Evolutionary conservation across 2,888 invertebrate genomes (phyloP).

Genomic region (Aleiodes leptofemur): DNA sequence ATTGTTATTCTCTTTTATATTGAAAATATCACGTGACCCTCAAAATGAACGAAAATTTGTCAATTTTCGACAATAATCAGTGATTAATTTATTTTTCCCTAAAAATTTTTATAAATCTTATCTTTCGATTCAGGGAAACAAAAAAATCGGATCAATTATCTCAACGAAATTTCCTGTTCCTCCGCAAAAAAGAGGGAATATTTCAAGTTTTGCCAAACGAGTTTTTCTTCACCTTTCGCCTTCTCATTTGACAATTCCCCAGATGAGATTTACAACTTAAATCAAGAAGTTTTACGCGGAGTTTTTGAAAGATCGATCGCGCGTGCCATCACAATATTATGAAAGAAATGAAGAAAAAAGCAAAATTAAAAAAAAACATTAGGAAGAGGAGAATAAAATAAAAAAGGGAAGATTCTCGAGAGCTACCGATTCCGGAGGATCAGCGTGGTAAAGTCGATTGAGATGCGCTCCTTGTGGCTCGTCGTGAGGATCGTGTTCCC

Average conservation of each 20-base stretch:
- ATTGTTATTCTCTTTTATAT: no score
- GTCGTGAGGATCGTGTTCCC: slow-evolving; percentile 16
- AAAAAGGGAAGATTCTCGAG: slow-evolving; percentile 16
- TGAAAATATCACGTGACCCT: no score
- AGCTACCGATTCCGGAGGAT: slow-evolving; percentile 28
- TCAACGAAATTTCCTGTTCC: background rate
- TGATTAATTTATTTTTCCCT: no score
- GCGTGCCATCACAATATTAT: slow-evolving; percentile 53
- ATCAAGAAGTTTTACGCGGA: slow-evolving; percentile 24
- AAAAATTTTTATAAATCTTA: no score
- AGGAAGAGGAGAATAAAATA: slow-evolving; percentile 14
- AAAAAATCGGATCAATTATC: slow-evolving; percentile 11
- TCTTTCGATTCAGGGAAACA: background rate
- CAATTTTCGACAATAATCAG: no score
- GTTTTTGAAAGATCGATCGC: slow-evolving; percentile 55
- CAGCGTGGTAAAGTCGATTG: slow-evolving; percentile 56
- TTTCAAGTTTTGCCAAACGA: slow-evolving; percentile 12
- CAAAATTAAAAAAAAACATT: slow-evolving; percentile 13
- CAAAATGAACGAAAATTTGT: no score
- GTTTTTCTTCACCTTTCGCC: background rate
- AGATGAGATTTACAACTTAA: slow-evolving; percentile 20
- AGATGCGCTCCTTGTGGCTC: slow-evolving; percentile 49
- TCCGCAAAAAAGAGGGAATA: background rate
- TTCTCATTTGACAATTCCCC: slow-evolving; percentile 21
- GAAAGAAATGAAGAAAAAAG: background rate